Evolutionary conservation across 2,113 vertebrate genomes (phyloP).

Genomic region (Brachirus orientalis): DNA sequence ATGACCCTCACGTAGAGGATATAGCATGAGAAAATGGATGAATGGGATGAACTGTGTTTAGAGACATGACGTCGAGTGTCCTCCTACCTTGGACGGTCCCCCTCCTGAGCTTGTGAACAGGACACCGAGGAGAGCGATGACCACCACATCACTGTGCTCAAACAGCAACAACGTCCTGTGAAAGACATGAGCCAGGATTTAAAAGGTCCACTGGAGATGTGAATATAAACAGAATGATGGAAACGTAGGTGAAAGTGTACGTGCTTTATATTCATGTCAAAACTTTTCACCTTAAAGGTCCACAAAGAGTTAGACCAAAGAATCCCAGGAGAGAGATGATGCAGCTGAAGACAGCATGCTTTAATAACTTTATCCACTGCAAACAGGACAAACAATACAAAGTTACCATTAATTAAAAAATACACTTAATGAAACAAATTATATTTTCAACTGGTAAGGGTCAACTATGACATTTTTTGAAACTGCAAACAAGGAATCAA

Average conservation of each 20-base stretch:
- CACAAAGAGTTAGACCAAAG: slow-evolving; percentile 98
- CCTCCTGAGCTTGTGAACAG: slow-evolving; percentile 95
- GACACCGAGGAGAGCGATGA: slow-evolving; percentile 92
- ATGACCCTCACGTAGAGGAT: no score
- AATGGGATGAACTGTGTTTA: neutral
- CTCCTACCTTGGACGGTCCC: slow-evolving; percentile 93
- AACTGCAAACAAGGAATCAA: no score
- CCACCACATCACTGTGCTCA: slow-evolving; percentile 94
- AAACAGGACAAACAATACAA: slow-evolving; percentile 61
- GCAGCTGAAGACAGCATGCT: slow-evolving; percentile 93
- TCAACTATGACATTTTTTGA: neutral
- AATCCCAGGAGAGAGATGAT: slow-evolving; percentile 95
- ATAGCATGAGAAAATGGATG: no score
- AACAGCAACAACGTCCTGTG: slow-evolving; percentile 92
- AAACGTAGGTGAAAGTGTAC: no score
- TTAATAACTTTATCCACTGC: slow-evolving; percentile 96
- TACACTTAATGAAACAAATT: no score
- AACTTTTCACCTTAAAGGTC: slow-evolving; percentile 91
- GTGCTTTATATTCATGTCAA: no score
- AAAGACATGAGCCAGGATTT: slow-evolving; percentile 11
- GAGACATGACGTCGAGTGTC: no score
- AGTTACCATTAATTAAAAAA: neutral
- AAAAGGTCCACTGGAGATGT: neutral
- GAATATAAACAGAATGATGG: no score
- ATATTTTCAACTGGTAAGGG: neutral